Conservation (phyloP, 2,888 invertebrate species). For the Caenorhabditis sp. region DNA sequence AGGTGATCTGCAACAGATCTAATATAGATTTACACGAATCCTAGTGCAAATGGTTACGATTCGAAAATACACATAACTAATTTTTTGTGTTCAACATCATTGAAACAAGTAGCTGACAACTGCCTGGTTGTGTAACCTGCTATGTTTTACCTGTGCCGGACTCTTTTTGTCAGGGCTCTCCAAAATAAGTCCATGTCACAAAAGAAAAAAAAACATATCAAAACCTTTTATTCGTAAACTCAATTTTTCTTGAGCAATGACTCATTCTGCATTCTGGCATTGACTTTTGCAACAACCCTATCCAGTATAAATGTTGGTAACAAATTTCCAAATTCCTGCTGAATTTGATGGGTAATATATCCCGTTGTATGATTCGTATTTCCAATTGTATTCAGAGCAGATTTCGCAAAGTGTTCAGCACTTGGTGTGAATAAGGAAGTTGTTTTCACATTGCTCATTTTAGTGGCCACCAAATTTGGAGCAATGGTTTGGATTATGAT, state of each 20-base stretch:
- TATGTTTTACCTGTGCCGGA: no score
- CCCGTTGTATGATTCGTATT: conserved; percentile 63
- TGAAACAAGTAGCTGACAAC: no score
- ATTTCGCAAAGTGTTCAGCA: conserved; percentile 48
- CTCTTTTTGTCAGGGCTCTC: no score
- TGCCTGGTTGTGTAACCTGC: no score
- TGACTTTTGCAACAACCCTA: conserved; percentile 51
- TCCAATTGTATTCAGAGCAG: conserved; percentile 63
- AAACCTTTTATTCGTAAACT: no score
- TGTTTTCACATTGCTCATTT: conserved; percentile 60
- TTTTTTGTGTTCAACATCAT: no score
- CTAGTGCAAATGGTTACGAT: no score
- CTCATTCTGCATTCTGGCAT: conserved; percentile 57
- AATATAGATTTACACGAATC: no score
- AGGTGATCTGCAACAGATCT: no score
- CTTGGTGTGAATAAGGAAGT: conserved; percentile 62
- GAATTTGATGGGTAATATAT: conserved; percentile 61
- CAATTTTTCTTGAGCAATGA: conserved; percentile 62
- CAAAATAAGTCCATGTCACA: no score
- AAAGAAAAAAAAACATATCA: no score
- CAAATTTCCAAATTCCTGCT: conserved; percentile 49
- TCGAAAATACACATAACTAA: no score
- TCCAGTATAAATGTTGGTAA: conserved; percentile 57
- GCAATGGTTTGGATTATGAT: conserved; percentile 70
- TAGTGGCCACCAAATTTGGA: conserved; percentile 68